These are phyloP conservation scores for Apamea monoglypha DNA, from an alignment of 2,888 invertebrate species.

Conservation along the genomic window DNA sequence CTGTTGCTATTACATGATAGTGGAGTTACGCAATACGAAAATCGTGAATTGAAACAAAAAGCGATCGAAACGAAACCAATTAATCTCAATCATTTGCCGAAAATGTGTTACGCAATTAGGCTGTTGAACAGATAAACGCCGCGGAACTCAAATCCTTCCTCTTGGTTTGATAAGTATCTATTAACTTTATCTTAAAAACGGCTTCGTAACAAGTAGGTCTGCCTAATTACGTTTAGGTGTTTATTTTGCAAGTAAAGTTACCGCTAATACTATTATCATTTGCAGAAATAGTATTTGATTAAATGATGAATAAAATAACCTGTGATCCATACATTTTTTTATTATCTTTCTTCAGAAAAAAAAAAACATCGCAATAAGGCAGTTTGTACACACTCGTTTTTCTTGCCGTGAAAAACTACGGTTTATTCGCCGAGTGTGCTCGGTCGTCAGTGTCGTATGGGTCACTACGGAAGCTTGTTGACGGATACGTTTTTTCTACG, in stretches of 20 bases:
- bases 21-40: no score
- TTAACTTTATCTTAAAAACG: slow-evolving; percentile 4
- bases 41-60: no score
- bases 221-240: background rate
- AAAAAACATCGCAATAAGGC: background rate
- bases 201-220: background rate
- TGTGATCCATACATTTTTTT: background rate
- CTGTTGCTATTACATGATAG: no score
- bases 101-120: no score
- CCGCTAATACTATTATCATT: no score
- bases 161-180: slow-evolving; percentile 7
- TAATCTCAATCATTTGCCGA: no score
- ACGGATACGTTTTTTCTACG: background rate
- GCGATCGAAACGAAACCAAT: no score
- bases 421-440: background rate
- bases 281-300: background rate
- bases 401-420: background rate
- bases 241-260: no score
- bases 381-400: background rate
- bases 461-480: background rate
- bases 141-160: slow-evolving; percentile 34
- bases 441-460: background rate
- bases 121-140: slow-evolving; percentile 22
- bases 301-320: background rate
- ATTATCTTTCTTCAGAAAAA: background rate